Conservation (phyloP, 2,888 invertebrate genomes). For the Sesamia inferens region DNA sequence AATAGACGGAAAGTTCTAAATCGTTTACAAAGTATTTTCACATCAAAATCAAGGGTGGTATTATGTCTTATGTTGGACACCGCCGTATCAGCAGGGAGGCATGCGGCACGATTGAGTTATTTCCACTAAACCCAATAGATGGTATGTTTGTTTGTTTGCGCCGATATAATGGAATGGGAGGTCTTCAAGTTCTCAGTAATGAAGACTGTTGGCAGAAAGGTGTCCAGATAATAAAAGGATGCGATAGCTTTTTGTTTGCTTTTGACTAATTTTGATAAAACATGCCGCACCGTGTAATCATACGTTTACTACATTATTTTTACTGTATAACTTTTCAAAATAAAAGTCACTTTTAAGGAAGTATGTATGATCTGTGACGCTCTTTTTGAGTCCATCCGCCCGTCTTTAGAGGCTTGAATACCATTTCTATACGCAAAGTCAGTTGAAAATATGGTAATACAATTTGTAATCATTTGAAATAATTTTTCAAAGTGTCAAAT, state of each 20-base stretch:
- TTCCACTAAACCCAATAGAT: slow-evolving; percentile 77
- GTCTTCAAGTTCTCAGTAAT: slow-evolving; percentile 79
- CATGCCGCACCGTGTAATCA: neutral
- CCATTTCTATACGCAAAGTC: neutral
- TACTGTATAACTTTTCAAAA: neutral
- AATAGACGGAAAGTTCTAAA: slow-evolving; percentile 22
- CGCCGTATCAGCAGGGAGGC: slow-evolving; percentile 76
- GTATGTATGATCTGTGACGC: neutral
- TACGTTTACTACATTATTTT: neutral
- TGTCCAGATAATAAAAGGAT: slow-evolving; percentile 33
- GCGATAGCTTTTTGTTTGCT: slow-evolving; percentile 27
- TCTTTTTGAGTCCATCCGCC: too few relatives aligned
- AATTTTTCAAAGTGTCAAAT: neutral
- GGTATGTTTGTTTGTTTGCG: slow-evolving; percentile 75
- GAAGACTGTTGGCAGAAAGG: slow-evolving; percentile 49
- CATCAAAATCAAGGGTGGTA: slow-evolving; percentile 55
- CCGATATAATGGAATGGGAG: slow-evolving; percentile 81
- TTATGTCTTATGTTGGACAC: slow-evolving; percentile 70
- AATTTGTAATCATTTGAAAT: neutral
- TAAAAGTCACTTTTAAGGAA: neutral
- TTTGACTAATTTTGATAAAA: slow-evolving; percentile 50
- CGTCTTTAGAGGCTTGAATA: too few relatives aligned
- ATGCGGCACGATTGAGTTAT: slow-evolving; percentile 81
- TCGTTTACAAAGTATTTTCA: slow-evolving; percentile 15
- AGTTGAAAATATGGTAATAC: neutral